Conservation (phyloP, 2,113 vertebrate species). For the Halcyon senegalensis region DNA sequence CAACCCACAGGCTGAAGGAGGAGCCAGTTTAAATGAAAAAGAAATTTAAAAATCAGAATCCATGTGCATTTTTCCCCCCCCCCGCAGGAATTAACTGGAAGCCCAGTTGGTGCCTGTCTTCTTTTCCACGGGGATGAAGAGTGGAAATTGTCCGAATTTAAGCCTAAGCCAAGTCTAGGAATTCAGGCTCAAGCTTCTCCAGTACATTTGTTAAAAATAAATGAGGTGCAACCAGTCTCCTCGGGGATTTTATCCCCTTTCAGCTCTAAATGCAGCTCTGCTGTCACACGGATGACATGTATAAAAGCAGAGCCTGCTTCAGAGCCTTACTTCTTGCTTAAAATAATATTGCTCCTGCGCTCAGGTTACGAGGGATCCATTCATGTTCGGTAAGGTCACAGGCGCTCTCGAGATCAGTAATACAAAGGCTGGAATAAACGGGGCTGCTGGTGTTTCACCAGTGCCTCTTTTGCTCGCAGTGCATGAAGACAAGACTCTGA, state of each 20-base stretch:
- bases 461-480: neutral
- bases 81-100: neutral
- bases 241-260: conserved; percentile 22
- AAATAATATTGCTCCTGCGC: conserved; percentile 8
- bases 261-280: conserved; percentile 63
- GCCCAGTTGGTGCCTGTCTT: neutral
- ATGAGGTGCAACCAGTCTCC: neutral
- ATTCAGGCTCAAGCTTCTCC: neutral
- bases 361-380: neutral
- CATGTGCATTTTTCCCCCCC: neutral
- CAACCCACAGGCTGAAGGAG: neutral
- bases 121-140: neutral
- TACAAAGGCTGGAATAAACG: neutral
- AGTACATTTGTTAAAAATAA: conserved; percentile 22
- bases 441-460: neutral
- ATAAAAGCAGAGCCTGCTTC: neutral
- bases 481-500: neutral
- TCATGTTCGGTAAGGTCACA: neutral
- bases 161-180: neutral
- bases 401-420: neutral
- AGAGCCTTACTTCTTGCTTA: conserved; percentile 4
- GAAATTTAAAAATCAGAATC: neutral
- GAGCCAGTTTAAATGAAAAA: neutral
- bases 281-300: conserved; percentile 8
- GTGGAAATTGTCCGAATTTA: neutral